A percentile compares a stretch with the other conserved stretches of the same genome.
Conservation (phyloP, 2,797 vertebrate genomes). For the Cirrhinus mrigala region DNA sequence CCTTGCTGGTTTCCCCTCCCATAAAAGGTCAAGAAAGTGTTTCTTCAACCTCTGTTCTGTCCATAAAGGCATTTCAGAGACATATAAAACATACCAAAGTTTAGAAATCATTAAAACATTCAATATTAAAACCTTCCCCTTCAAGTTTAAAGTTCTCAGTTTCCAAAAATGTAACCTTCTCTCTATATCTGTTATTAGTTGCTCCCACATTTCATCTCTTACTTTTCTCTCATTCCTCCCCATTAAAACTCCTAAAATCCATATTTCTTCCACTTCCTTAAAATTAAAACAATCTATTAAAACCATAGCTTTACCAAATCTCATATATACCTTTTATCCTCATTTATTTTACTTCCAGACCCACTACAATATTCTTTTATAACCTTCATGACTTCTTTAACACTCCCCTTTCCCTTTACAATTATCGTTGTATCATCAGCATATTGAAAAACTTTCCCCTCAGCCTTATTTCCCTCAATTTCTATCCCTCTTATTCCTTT, state of each 20-base stretch:
- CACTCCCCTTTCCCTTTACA: background rate
- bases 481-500: background rate
- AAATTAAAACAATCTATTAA: background rate
- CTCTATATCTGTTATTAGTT: background rate
- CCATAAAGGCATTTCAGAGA: background rate
- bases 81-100: slow-evolving; percentile 7
- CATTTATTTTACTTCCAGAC: background rate
- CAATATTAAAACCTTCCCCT: slow-evolving; percentile 13
- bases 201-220: background rate
- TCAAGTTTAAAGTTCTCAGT: background rate
- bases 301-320: background rate
- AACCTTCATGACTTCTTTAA: background rate
- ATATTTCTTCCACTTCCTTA: too few species aligned
- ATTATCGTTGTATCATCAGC: slow-evolving; percentile 24
- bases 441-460: slow-evolving; percentile 19
- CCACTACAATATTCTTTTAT: background rate
- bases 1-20: too few species aligned
- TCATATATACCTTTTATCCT: slow-evolving; percentile 11
- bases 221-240: background rate
- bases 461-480: background rate
- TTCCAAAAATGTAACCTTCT: background rate
- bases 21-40: too few species aligned
- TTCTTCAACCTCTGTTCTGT: background rate
- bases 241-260: background rate
- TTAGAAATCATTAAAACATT: slow-evolving; percentile 4